Conservation (phyloP, 2,797 vertebrate species). For the Tinamus major region DNA sequence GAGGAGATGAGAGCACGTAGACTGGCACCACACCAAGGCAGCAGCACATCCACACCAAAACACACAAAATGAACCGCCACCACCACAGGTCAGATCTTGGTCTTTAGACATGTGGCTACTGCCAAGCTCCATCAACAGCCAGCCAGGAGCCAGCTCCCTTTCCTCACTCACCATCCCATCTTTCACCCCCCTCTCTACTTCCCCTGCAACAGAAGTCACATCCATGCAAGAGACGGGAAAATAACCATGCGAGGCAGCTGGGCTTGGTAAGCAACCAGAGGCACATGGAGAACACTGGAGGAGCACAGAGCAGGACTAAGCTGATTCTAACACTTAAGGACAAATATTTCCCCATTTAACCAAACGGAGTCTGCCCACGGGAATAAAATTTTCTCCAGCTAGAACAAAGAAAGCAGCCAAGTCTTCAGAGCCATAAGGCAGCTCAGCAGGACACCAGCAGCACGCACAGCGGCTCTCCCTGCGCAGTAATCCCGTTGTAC, state of each 20-base stretch:
- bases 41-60: neutral
- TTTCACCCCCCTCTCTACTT: accelerated
- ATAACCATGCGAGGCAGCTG: neutral
- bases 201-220: neutral
- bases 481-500: neutral
- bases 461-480: accelerated
- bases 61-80: neutral
- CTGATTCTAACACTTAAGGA: neutral
- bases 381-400: neutral
- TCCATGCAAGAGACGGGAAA: neutral
- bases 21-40: neutral
- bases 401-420: neutral
- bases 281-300: neutral
- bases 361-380: neutral
- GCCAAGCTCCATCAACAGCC: neutral
- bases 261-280: neutral
- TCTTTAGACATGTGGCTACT: neutral
- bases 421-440: neutral
- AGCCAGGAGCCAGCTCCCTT: neutral
- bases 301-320: neutral
- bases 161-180: neutral
- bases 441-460: neutral
- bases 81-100: neutral
- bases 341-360: neutral
- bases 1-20: neutral